phyloP scores from a whole-genome alignment of 2,888 invertebrate genomes.

The Cephalotes varians region DNA sequence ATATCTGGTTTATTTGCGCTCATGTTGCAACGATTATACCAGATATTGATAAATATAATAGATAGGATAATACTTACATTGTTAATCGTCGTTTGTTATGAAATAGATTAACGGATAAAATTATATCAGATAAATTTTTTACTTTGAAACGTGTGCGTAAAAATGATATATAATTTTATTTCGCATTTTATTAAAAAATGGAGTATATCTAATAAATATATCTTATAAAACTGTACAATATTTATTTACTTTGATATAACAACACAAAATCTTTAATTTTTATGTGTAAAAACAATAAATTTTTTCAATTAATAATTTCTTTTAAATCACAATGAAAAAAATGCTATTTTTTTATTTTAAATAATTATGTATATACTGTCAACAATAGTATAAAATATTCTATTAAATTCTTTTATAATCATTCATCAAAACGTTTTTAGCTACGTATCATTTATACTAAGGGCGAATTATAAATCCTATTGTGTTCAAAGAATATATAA shows the following conservation, averaged over 20 bases:
- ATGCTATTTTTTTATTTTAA: background rate
- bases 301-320: conserved; percentile 36
- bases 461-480: background rate
- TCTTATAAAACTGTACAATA: conserved; percentile 31
- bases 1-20: conserved; percentile 52
- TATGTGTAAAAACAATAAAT: conserved; percentile 28
- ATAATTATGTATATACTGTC: conserved; percentile 21
- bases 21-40: conserved; percentile 31
- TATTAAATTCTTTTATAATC: conserved; percentile 4
- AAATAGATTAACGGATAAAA: conserved; percentile 30
- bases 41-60: conserved; percentile 48
- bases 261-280: conserved; percentile 15
- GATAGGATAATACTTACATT: conserved; percentile 49
- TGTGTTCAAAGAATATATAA: background rate
- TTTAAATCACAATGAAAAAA: conserved; percentile 31
- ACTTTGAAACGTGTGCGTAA: conserved; percentile 4
- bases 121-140: conserved; percentile 19
- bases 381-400: conserved; percentile 1
- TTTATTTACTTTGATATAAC: conserved; percentile 5
- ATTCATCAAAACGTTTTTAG: background rate
- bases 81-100: conserved; percentile 39
- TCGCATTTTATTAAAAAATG: conserved; percentile 37
- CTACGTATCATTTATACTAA: conserved; percentile 5
- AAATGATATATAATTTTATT: conserved; percentile 15
- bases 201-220: conserved; percentile 17